phyloP scores from a whole-genome alignment of 2,888 invertebrate species.

The Drosophila nigricruria region DNA sequence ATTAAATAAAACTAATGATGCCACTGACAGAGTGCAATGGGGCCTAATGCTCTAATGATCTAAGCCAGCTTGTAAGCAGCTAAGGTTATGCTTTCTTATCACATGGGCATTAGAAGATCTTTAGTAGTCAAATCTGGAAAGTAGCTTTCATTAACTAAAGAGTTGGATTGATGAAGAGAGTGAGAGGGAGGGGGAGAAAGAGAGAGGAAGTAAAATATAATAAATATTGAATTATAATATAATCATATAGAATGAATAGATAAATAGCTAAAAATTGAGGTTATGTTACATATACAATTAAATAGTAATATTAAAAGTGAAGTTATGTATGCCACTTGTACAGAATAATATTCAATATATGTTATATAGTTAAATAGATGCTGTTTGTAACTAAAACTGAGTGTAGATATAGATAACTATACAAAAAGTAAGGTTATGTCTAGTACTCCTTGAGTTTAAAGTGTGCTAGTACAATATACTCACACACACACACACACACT shows the following conservation, averaged over 20 bases:
- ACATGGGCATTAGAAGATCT: background rate
- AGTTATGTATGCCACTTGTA: background rate
- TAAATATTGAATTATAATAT: no score
- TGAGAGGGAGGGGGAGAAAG: background rate
- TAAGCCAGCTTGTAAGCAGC: slow-evolving; percentile 19
- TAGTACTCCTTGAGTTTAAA: background rate
- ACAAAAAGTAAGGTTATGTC: background rate
- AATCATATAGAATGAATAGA: no score
- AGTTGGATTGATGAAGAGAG: background rate
- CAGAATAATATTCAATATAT: no score
- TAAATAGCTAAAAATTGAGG: background rate
- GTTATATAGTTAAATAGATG: no score
- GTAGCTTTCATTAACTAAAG: background rate
- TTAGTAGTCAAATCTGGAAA: background rate
- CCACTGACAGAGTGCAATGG: slow-evolving; percentile 68
- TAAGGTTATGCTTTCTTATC: slow-evolving; percentile 14
- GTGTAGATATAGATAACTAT: no score
- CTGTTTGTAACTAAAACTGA: no score
- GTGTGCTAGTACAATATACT: slow-evolving; percentile 11
- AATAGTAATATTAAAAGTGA: background rate
- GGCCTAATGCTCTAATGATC: slow-evolving; percentile 59
- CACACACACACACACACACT: background rate
- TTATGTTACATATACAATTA: background rate
- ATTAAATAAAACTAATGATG: slow-evolving; percentile 81
- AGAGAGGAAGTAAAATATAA: no score